Base-by-base conservation (phyloP, 2,888 invertebrate genomes). In the Yponomeuta plumbellus region DNA sequence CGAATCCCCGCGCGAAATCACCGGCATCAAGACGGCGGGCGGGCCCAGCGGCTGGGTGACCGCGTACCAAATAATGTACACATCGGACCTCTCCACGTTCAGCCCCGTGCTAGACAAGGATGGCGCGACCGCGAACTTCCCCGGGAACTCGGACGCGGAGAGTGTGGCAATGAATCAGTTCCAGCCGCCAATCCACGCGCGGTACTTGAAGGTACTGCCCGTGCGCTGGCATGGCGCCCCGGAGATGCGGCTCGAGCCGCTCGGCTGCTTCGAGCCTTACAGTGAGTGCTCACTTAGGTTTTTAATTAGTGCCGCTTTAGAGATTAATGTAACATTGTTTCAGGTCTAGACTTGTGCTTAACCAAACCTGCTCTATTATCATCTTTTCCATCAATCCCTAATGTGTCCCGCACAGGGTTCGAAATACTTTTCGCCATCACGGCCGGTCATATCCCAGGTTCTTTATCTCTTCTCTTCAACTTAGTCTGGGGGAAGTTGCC, bases 191-290 rank as follows among this genome's bases (percentile, higher is more conserved):
- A 91, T 97, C 61, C 92, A 93, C 71, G 94, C 96, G 0, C 93
- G 93, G 70, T 95, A 94, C 74, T 70, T 97, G 1, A 95, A 94
- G 76, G 79, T 97, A 57, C 80, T 94, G 66, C 97, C 97, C 0
- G 76, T 91, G 0, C 93, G 94, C 66, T 97, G 96, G 96, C 92
- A 94, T 59, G 86, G 93, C 5, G 93, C 92, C 69, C 94, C 97
- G 52, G 95, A 95, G 71, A 88, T 97, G 81, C 92, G 94, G 68
- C 83, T 95, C 0, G 97, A 97, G 75, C 93, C 97, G 0, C 86
- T 94, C 17, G 97, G 97, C 10, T 97, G 97, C 78, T 96, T 92
- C 72, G 85, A 93, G 71, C 94, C 95, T 1, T 96, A 96, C 59
- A 5, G 26, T 26, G 2, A 26, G 26, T 26, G 5, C 2, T 4